phyloP scores from a whole-genome alignment of 2,113 vertebrate genomes.

The Oryzias curvinotus region DNA sequence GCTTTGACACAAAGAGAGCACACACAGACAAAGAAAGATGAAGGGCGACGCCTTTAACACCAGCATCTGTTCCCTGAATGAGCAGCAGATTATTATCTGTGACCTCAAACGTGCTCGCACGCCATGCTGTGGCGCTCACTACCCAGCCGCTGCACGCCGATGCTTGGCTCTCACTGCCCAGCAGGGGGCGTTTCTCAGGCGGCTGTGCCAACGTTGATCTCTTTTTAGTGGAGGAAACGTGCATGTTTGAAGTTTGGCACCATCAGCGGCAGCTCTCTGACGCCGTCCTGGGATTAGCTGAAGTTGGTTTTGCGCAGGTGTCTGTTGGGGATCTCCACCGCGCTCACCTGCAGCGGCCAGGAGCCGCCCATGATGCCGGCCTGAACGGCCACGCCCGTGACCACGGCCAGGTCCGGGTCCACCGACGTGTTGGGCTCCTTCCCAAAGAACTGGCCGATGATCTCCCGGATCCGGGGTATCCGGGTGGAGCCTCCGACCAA shows the following conservation, averaged over 20 bases:
- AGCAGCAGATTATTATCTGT: background rate
- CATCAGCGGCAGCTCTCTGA: background rate
- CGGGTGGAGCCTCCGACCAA: slow-evolving; percentile 95
- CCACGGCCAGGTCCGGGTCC: slow-evolving; percentile 94
- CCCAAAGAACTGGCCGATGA: slow-evolving; percentile 90
- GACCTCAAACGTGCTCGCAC: too few relatives aligned
- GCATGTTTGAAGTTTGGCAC: slow-evolving; percentile 19
- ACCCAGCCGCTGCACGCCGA: too few relatives aligned
- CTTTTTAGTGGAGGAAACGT: slow-evolving; percentile 10
- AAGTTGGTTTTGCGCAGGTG: slow-evolving; percentile 95
- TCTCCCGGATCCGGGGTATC: slow-evolving; percentile 88
- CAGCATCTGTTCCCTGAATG: background rate
- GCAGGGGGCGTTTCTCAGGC: background rate
- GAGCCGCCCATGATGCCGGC: slow-evolving; percentile 95
- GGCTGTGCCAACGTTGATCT: slow-evolving; percentile 2
- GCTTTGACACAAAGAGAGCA: background rate
- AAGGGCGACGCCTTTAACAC: background rate
- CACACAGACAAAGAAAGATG: slow-evolving; percentile 69
- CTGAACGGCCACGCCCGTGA: slow-evolving; percentile 92
- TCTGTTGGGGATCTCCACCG: slow-evolving; percentile 94
- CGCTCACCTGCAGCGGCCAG: slow-evolving; percentile 97
- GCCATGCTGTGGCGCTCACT: too few relatives aligned
- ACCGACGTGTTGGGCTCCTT: slow-evolving; percentile 95
- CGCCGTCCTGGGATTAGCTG: slow-evolving; percentile 65
- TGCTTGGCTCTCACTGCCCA: too few relatives aligned